Evolutionary conservation across 2,888 invertebrate genomes (phyloP).

Genomic region (Brachyptera risi): DNA sequence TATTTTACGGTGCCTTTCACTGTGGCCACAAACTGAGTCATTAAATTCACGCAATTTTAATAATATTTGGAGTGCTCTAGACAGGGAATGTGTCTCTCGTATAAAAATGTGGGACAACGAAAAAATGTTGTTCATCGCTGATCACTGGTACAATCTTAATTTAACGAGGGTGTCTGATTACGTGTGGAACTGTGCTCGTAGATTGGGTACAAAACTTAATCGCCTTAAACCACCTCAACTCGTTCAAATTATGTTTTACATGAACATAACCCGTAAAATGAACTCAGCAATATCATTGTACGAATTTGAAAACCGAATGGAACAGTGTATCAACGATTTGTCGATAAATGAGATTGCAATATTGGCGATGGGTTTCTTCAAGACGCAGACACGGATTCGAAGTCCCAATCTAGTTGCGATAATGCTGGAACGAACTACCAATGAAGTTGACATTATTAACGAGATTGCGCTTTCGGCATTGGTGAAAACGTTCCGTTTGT

Average conservation of each 20-base stretch:
- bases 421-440: slow-evolving; percentile 52
- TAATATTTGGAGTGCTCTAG: slow-evolving; percentile 63
- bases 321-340: slow-evolving; percentile 52
- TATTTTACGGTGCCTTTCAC: slow-evolving; percentile 50
- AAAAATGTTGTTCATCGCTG: slow-evolving; percentile 54
- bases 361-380: slow-evolving; percentile 73
- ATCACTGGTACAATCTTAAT: slow-evolving; percentile 61
- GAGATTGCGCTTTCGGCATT: slow-evolving; percentile 63
- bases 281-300: slow-evolving; percentile 55
- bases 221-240: slow-evolving; percentile 57
- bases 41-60: slow-evolving; percentile 55
- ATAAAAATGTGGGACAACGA: slow-evolving; percentile 51
- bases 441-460: slow-evolving; percentile 52
- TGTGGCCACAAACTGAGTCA: slow-evolving; percentile 52
- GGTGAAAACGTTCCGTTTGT: slow-evolving; percentile 61
- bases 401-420: slow-evolving; percentile 48
- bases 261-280: slow-evolving; percentile 54
- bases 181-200: slow-evolving; percentile 51
- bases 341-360: slow-evolving; percentile 64
- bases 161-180: slow-evolving; percentile 55
- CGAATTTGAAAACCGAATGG: slow-evolving; percentile 58
- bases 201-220: slow-evolving; percentile 54
- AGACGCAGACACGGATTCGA: slow-evolving; percentile 62
- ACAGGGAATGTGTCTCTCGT: slow-evolving; percentile 56
- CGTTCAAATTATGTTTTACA: slow-evolving; percentile 63